These are phyloP conservation scores for Sarcophilus harrisii DNA, from an alignment of 2,797 vertebrate species.

Conservation along the genomic window DNA sequence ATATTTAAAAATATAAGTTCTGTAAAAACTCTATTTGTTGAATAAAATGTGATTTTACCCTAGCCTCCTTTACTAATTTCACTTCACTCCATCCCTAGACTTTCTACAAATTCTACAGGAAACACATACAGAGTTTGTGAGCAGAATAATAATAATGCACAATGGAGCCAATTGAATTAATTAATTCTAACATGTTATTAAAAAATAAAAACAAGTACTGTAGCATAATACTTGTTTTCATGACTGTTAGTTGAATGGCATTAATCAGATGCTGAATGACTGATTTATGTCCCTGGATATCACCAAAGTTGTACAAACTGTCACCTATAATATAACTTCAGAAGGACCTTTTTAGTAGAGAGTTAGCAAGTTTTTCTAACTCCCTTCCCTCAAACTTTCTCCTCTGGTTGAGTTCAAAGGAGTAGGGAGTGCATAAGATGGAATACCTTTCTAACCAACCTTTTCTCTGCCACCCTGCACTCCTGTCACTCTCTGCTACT, in stretches of 20 bases:
- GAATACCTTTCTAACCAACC: neutral
- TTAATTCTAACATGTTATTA: neutral
- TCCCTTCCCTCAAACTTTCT: slow-evolving; percentile 1
- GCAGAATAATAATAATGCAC: neutral
- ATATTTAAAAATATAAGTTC: neutral
- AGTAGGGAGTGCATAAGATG: neutral
- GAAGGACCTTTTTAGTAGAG: neutral
- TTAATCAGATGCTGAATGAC: neutral
- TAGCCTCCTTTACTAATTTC: neutral
- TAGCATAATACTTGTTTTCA: neutral
- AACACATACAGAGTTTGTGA: neutral
- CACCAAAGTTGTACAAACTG: neutral
- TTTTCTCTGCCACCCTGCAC: slow-evolving; percentile 1
- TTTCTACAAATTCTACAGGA: neutral
- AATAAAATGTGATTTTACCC: neutral
- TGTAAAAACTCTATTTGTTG: slow-evolving; percentile 21
- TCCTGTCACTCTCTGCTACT: slow-evolving; percentile 30
- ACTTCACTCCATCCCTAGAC: neutral
- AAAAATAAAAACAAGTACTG: neutral
- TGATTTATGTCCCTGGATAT: neutral
- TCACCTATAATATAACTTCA: neutral
- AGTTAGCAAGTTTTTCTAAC: neutral
- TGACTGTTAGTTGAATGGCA: neutral
- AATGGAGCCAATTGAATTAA: neutral
- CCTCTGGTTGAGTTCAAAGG: slow-evolving; percentile 28